Evolutionary conservation across 1,140 invertebrate species (phyloP).

Genomic region (Luehdorfia chinensis): DNA sequence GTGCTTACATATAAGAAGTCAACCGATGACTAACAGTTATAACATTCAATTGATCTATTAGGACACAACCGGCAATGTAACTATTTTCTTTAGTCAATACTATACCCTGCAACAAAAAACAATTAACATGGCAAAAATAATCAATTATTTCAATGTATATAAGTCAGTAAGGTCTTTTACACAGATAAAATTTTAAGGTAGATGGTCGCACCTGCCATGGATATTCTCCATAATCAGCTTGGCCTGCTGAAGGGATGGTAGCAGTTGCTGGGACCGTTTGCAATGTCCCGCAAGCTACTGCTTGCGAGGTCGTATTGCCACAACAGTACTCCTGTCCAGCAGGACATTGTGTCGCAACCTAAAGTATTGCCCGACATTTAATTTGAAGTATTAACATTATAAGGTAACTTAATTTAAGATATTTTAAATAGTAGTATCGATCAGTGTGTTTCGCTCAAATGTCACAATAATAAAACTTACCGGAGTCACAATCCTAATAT

Average conservation of each 20-base stretch:
- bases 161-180: no score
- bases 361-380: conserved; percentile 20
- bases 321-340: conserved; percentile 74
- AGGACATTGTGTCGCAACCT: conserved; percentile 50
- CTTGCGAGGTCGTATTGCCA: conserved; percentile 27
- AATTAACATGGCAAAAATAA: background rate
- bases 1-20: conserved; percentile 78
- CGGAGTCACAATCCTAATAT: conserved; percentile 80
- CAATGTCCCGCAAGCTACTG: conserved; percentile 48
- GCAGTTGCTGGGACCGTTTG: conserved; percentile 47
- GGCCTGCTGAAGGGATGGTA: conserved; percentile 59
- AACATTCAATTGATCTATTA: conserved; percentile 81
- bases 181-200: no score
- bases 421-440: no score
- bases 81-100: conserved; percentile 74
- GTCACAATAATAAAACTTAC: conserved; percentile 55
- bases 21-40: conserved; percentile 85
- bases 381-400: no score
- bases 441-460: no score
- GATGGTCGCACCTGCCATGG: conserved; percentile 79
- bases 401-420: no score
- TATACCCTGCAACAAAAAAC: conserved; percentile 52
- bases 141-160: no score
- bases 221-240: conserved; percentile 78
- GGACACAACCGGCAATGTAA: conserved; percentile 83